phyloP scores from a whole-genome alignment of 2,888 invertebrate genomes.

The Lapara coniferarum region DNA sequence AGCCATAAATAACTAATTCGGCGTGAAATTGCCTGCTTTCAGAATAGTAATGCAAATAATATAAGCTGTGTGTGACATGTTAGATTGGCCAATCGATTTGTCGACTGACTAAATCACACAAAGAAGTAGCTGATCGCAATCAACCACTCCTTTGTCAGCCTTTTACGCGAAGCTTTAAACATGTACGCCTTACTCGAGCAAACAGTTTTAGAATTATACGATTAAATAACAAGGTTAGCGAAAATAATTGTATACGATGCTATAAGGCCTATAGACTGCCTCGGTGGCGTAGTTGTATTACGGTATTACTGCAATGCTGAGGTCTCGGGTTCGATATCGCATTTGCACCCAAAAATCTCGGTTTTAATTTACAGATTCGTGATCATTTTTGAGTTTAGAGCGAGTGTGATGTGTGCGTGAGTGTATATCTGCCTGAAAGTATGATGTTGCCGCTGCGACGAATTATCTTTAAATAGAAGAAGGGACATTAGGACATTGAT shows the following conservation, averaged over 20 bases:
- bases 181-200: not conserved
- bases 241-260: not conserved
- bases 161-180: not conserved
- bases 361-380: too few relatives aligned
- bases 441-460: too few relatives aligned
- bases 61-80: slow-evolving; percentile 19
- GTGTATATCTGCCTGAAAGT: too few relatives aligned
- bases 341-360: too few relatives aligned
- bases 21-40: slow-evolving; percentile 20
- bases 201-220: not conserved
- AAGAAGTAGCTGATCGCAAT: slow-evolving; percentile 18
- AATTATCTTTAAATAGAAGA: too few relatives aligned
- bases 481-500: too few relatives aligned
- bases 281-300: too few relatives aligned
- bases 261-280: too few relatives aligned
- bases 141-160: slow-evolving; percentile 8
- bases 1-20: slow-evolving; percentile 6
- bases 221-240: slow-evolving; percentile 1
- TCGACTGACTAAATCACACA: slow-evolving; percentile 8
- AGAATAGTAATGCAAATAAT: slow-evolving; percentile 18
- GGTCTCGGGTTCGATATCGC: too few relatives aligned
- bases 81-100: slow-evolving; percentile 25
- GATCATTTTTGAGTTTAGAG: too few relatives aligned
- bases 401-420: too few relatives aligned
- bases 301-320: too few relatives aligned